These are phyloP conservation scores for Ostrea denselamellosa DNA, from an alignment of 1,140 invertebrate species.

Conservation along the genomic window DNA sequence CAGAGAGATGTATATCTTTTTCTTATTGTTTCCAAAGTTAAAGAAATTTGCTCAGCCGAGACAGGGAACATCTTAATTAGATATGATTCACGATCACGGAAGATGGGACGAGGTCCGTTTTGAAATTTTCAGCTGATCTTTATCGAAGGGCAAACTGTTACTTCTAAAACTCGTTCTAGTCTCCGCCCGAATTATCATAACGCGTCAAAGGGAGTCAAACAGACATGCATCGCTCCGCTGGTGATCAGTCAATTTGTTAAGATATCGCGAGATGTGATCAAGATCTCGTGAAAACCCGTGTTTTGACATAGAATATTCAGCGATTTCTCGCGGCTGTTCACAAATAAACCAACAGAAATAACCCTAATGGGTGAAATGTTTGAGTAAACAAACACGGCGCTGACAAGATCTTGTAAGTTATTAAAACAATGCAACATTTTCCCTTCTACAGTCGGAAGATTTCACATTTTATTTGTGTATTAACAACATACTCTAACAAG, in stretches of 20 bases:
- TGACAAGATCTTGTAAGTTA: conserved; percentile 27
- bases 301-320: conserved; percentile 37
- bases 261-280: conserved; percentile 41
- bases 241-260: conserved; percentile 39
- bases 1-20: conserved; percentile 28
- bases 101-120: conserved; percentile 33
- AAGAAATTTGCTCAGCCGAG: conserved; percentile 34
- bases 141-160: conserved; percentile 20
- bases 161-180: conserved; percentile 7
- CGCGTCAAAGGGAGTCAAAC: conserved; percentile 23
- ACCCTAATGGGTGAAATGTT: conserved; percentile 32
- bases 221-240: conserved; percentile 16
- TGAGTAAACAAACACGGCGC: conserved; percentile 27
- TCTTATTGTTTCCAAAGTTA: conserved; percentile 22
- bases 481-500: background rate
- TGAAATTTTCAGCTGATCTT: conserved; percentile 29
- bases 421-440: conserved; percentile 19
- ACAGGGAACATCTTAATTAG: conserved; percentile 19
- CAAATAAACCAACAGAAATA: conserved; percentile 13
- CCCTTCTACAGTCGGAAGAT: background rate
- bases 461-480: conserved; percentile 16
- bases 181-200: conserved; percentile 39
- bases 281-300: conserved; percentile 42
- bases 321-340: conserved; percentile 31
- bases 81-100: conserved; percentile 28